Base-by-base conservation (phyloP, 2,888 invertebrate species). In the Aspidiotus destructor region DNA sequence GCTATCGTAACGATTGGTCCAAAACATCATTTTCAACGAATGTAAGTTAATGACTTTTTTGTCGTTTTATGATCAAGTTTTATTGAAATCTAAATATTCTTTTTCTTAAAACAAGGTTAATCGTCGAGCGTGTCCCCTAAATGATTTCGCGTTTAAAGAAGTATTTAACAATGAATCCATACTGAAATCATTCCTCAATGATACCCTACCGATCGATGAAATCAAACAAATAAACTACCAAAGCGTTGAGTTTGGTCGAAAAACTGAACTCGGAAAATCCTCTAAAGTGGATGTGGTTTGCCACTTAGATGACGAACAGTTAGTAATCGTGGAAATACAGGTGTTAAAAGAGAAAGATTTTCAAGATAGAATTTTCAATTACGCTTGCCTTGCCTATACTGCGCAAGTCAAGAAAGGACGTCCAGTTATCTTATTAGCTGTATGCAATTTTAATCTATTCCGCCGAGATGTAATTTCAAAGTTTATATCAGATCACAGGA, bases 71-170 rank as follows among this genome's bases (percentile, higher is more conserved):
- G 48, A 10, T 44, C 48, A 44, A 44, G 48, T 44, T 44, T 44
- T 44, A 44, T 44, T 44, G 48, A 44, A 44, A 44, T 44, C 48
- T 44, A 44, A 44, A 44, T 44, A 44, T 44, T 44, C 48, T 44
- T 13, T 44, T 44, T 44, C 13, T 13, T 44, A 44, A 13, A 44
- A 13, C 48, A 8, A 44, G 48, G 9, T 13, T 44, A n/a, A n/a
- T n/a, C 13, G 8, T 44, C 8, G 48, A 44, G 48, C 48, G 9
- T 44, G 13, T 44, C 48, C 48, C 9, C 8, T 44, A 13, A 44
- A 44, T 13, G 48, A 44, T 13, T 44, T 44, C 48, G 48, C 48
- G 9, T 44, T 44, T 44, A 44, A 44, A 44, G 48, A 44, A 44
- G 48, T 44, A 10, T 44, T 44, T 44, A 44, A 44, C 48, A 44